Base-by-base conservation (phyloP, 1,140 invertebrate species). In the Ptiloglossa arizonensis region DNA sequence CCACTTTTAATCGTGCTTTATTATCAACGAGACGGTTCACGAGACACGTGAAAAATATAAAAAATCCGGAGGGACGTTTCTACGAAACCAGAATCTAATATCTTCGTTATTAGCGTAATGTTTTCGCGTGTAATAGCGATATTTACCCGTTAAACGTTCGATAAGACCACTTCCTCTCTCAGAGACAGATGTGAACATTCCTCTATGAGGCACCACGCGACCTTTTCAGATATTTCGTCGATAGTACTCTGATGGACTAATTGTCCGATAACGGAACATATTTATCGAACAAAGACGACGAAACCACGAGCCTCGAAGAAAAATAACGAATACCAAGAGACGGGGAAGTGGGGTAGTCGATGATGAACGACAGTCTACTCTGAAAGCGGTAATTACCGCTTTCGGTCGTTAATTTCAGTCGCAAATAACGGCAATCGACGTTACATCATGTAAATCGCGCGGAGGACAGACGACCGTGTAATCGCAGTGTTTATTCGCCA, bases 201-300 rank as follows among this genome's bases (percentile, higher is more conserved):
- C n/a, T n/a, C n/a, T n/a, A n/a, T n/a, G n/a, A n/a, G n/a, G n/a
- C n/a, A n/a, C 5, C 29, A 5, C 1, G 29, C 46, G 71, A 74
- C 71, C 71, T 64, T 56, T 54, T 35, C 24, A 24, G 35, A 41
- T 24, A 11, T 24, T 1, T 6, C 15, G n/a, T 63, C 27, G 71
- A 54, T 54, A 54, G n/a, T n/a, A 41, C 19, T 8, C 15, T 5
- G n/a, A 13, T 0, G 24, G 8, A 8, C 29, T 83, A 81, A 73
- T 79, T 79, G 38, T n/a, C 27, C 19, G 80, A 79, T 79, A 82
- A 79, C 32, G 41, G 46, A 22, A 59, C n/a, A 19, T 41, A 11
- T 76, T 62, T 9, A n/a, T 38, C 52, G n/a, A n/a, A 69, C 46
- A 64, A 82, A 52, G 9, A 75, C 57, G 72, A 46, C 32, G 41